Conservation (phyloP, 2,113 vertebrate genomes). For the Anser cygnoides region DNA sequence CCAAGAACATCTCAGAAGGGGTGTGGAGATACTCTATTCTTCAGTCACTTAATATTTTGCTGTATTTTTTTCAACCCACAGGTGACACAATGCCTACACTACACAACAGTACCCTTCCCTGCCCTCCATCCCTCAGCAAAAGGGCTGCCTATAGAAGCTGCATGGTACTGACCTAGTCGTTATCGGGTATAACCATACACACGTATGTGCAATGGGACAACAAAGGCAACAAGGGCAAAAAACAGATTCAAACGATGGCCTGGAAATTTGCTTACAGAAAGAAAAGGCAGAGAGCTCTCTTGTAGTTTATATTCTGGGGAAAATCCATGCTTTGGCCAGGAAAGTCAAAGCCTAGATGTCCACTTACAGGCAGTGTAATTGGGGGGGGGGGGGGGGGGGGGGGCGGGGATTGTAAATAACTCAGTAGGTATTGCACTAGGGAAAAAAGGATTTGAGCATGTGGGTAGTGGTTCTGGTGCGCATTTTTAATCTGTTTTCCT, state of each 20-base stretch:
- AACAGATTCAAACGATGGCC: not conserved
- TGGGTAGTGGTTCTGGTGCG: not conserved
- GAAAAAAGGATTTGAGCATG: accelerated
- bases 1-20: not conserved
- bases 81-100: not conserved
- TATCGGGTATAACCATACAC: not conserved
- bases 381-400: not conserved
- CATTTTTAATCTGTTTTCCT: not conserved
- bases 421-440: not conserved
- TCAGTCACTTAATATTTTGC: not conserved
- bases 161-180: not conserved
- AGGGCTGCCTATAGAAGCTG: not conserved
- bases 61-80: not conserved
- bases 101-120: not conserved
- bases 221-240: not conserved
- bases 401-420: not conserved
- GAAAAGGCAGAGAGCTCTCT: not conserved
- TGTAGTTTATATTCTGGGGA: not conserved
- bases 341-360: not conserved
- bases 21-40: not conserved
- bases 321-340: not conserved
- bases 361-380: not conserved
- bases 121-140: not conserved
- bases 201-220: not conserved
- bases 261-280: not conserved